Evolutionary conservation across 2,113 vertebrate genomes (phyloP).

Genomic region (Hyperoodon ampullatus): DNA sequence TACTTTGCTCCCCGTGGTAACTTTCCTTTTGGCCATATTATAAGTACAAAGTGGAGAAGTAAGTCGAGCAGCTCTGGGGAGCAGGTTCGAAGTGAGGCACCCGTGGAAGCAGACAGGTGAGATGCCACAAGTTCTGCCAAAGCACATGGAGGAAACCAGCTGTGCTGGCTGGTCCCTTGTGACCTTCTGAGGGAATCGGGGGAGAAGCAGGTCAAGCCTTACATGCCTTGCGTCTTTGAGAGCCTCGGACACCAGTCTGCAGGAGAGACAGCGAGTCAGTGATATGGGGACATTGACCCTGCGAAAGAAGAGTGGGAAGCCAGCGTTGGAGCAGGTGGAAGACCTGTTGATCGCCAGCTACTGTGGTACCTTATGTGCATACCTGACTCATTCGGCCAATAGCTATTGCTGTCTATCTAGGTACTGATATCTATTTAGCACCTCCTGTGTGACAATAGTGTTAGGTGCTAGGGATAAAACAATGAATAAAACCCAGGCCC

Average conservation of each 20-base stretch:
- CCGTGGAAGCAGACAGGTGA: accelerated
- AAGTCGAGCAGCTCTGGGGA: background rate
- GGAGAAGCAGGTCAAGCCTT: background rate
- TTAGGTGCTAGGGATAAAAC: background rate
- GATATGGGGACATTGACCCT: background rate
- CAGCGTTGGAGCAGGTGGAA: background rate
- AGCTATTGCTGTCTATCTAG: background rate
- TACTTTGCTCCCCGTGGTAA: background rate
- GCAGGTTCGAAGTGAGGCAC: background rate
- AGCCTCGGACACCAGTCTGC: background rate
- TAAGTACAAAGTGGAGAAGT: background rate
- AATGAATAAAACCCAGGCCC: background rate
- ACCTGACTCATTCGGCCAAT: background rate
- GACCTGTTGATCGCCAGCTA: background rate
- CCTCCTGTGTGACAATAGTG: background rate
- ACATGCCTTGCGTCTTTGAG: background rate
- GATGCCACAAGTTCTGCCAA: background rate
- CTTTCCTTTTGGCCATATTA: background rate
- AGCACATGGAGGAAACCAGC: accelerated
- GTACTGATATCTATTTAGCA: accelerated
- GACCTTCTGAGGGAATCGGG: background rate
- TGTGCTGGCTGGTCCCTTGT: background rate
- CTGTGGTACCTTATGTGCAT: background rate
- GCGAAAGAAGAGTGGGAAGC: no score
- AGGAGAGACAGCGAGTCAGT: background rate